A percentile compares a stretch with the other conserved stretches of the same genome.
Conservation (phyloP, 2,113 vertebrate genomes). For the Daboia siamensis region DNA sequence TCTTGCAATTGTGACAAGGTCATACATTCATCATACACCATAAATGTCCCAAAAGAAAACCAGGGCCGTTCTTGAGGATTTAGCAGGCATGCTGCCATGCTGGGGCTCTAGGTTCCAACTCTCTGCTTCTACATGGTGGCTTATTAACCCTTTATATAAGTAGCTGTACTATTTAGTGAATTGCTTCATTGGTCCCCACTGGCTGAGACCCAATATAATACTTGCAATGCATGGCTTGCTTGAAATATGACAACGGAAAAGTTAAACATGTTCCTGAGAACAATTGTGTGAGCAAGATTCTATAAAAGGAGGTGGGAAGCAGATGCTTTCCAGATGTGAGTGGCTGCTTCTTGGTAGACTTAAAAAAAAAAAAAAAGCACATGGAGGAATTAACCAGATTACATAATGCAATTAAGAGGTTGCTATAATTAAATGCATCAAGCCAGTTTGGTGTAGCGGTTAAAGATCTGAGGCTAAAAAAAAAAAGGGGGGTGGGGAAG, state of each 20-base stretch:
- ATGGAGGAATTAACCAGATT: not conserved
- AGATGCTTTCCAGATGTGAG: not conserved
- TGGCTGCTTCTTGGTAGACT: not conserved
- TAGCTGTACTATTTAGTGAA: not conserved
- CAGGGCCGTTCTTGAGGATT: not conserved
- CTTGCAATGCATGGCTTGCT: not conserved
- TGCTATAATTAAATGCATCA: not conserved
- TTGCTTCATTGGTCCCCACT: not conserved
- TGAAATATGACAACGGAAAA: not conserved
- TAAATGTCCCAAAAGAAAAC: not conserved
- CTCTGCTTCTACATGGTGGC: not conserved
- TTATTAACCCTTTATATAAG: not conserved
- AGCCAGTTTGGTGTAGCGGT: not conserved
- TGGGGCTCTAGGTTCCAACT: not conserved
- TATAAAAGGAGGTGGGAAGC: not conserved
- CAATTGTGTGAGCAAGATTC: not conserved
- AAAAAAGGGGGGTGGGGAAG: not conserved
- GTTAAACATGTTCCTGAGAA: not conserved
- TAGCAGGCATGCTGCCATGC: not conserved
- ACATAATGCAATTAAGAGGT: not conserved
- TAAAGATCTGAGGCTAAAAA: not conserved
- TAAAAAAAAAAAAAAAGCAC: not conserved
- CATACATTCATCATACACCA: not conserved
- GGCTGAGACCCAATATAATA: not conserved
- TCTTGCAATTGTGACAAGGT: not conserved